These are phyloP conservation scores for Apamea crenata DNA, from an alignment of 2,888 invertebrate species.

Conservation along the genomic window DNA sequence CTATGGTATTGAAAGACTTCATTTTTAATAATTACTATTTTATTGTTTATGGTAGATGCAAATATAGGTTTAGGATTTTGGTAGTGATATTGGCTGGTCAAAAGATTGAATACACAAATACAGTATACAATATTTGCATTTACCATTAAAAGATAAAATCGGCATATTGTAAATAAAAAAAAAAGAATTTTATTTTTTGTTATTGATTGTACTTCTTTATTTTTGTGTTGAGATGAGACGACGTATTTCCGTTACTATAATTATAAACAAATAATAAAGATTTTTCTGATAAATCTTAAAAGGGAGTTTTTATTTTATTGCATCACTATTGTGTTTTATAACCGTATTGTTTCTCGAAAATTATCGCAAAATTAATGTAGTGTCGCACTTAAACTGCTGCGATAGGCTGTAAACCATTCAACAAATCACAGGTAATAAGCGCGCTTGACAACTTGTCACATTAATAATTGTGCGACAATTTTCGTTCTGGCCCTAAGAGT, in stretches of 20 bases:
- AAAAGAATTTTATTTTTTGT: slow-evolving; percentile 83
- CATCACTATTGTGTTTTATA: no score
- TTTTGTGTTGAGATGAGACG: slow-evolving; percentile 82
- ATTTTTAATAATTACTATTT: slow-evolving; percentile 62
- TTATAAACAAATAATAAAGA: slow-evolving; percentile 85
- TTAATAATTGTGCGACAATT: neutral
- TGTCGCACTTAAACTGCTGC: no score
- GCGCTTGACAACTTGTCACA: neutral
- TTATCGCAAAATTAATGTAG: no score
- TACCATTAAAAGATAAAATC: slow-evolving; percentile 70
- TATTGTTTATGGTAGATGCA: slow-evolving; percentile 67
- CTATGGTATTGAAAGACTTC: slow-evolving; percentile 74
- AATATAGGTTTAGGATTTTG: slow-evolving; percentile 67
- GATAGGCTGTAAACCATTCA: neutral
- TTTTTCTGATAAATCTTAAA: slow-evolving; percentile 83
- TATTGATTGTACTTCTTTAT: slow-evolving; percentile 84
- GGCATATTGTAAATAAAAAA: slow-evolving; percentile 82
- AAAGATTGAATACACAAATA: slow-evolving; percentile 65
- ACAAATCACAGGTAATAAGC: neutral
- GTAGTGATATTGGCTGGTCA: slow-evolving; percentile 69
- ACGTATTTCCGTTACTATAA: slow-evolving; percentile 84
- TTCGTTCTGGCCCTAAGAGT: no score
- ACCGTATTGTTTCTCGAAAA: no score
- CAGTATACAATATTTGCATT: slow-evolving; percentile 70
- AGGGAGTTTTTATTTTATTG: slow-evolving; percentile 45